Evolutionary conservation across 2,113 vertebrate genomes (phyloP), one percentile per base, ranked within the genome.

Genomic region (Lota lota): DNA sequence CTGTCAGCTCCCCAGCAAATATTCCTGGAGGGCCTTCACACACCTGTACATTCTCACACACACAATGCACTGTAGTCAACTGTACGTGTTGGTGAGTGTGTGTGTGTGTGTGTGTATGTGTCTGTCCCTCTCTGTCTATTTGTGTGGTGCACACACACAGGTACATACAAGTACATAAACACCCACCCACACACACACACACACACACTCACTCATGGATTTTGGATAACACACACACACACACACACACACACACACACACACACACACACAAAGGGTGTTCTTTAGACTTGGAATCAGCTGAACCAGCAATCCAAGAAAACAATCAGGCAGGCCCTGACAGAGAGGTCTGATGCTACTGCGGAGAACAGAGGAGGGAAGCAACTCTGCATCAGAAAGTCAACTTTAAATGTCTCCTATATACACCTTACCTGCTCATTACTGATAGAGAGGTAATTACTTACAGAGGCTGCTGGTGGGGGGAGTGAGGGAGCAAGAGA

Each of bases 251-350:
- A 19, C 70, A 67, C 14, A 18, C 53, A 50, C 19, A 10, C 70
- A 62, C 66, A 33, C 66, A 68, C 71, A 58, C 3, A 21, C 64
- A 63, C 12, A n/a, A 53, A 51, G 68, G 58, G 73, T 22, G 74
- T 72, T 77, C 68, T 19, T 69, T 24, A 71, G 72, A 60, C 56
- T 63, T 67, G 33, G 56, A 15, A 47, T 66, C 47, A 54, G 64
- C 60, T 16, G 67, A 80, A 47, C 72, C 77, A 80, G 66, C 77
- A 76, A 84, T 90, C 84, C 85, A 81, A 85, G 72, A 11, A 50
- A 85, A 81, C 77, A 77, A 79, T 85, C 72, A 72, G 77, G 59
- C 88, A 85, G 78, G 88, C 79, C 74, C 72, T 75, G 85, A 64
- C 86, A 79, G 66, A 60, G 53, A 11, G 36, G 11, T 7, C 36